Evolutionary conservation across 2,888 invertebrate species (phyloP).

Genomic region (Hydroisotoma schaefferi): DNA sequence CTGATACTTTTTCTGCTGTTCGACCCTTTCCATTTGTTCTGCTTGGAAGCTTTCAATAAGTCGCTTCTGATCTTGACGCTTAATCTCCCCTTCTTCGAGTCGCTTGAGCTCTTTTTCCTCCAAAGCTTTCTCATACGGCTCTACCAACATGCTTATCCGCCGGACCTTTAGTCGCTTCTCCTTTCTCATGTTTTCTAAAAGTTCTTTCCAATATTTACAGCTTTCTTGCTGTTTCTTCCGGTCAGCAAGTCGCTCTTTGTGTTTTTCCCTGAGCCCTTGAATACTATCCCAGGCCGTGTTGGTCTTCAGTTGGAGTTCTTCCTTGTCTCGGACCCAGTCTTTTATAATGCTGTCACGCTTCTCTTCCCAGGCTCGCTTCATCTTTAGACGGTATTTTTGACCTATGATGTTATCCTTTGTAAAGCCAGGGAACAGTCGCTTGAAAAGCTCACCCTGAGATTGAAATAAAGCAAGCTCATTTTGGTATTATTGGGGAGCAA

Average conservation of each 20-base stretch:
- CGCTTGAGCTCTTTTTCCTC: conserved; percentile 15
- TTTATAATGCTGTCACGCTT: conserved; percentile 33
- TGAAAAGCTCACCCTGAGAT: conserved; percentile 30
- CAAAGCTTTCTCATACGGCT: conserved; percentile 31
- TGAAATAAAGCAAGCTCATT: no score
- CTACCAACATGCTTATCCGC: conserved; percentile 26
- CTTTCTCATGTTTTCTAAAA: conserved; percentile 31
- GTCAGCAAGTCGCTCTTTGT: conserved; percentile 21
- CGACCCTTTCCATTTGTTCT: conserved; percentile 8
- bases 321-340: conserved; percentile 42
- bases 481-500: no score
- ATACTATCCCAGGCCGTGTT: conserved; percentile 1
- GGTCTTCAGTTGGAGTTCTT: conserved; percentile 22
- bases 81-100: conserved; percentile 16
- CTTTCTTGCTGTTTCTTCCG: conserved; percentile 33
- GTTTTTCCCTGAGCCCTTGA: conserved; percentile 15
- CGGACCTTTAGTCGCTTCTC: conserved; percentile 30
- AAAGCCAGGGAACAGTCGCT: conserved; percentile 32
- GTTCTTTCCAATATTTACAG: conserved; percentile 37
- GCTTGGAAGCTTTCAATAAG: conserved; percentile 22
- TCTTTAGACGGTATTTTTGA: conserved; percentile 41
- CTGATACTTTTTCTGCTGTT: conserved; percentile 9
- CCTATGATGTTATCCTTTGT: conserved; percentile 29
- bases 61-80: conserved; percentile 18
- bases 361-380: conserved; percentile 41